phyloP scores from a whole-genome alignment of 92 coral and sea anemone species.

The Diadumene lineata region DNA sequence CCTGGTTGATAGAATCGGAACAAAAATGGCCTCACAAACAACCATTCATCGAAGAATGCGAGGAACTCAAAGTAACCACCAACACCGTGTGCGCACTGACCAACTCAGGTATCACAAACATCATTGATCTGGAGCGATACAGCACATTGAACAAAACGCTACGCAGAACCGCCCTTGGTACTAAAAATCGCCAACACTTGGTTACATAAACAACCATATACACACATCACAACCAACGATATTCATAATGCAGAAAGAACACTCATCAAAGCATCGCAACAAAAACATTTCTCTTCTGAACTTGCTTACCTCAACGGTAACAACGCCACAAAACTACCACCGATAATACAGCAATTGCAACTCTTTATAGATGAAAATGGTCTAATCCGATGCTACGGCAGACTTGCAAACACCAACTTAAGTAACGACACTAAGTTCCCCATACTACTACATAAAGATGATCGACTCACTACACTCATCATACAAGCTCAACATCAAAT shows the following conservation, averaged over 20 bases:
- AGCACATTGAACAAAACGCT: slow-evolving; percentile 42
- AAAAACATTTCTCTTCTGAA: slow-evolving; percentile 13
- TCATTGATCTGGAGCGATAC: slow-evolving; percentile 30
- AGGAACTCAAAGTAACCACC: background rate
- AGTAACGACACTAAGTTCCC: slow-evolving; percentile 44
- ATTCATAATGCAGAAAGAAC: no score
- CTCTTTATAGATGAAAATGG: slow-evolving; percentile 28
- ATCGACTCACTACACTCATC: slow-evolving; percentile 30
- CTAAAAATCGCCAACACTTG: no score
- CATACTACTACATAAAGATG: slow-evolving; percentile 34
- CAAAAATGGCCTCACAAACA: slow-evolving; percentile 31
- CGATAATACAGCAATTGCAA: slow-evolving; percentile 16
- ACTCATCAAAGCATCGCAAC: slow-evolving; percentile 33
- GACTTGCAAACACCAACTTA: slow-evolving; percentile 31
- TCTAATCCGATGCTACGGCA: slow-evolving; percentile 37
- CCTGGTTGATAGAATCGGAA: slow-evolving; percentile 35
- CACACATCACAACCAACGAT: no score
- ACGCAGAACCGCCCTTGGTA: slow-evolving; percentile 19
- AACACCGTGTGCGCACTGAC: background rate
- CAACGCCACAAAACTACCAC: slow-evolving; percentile 1
- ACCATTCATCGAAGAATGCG: slow-evolving; percentile 1
- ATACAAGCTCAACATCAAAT: slow-evolving; percentile 13
- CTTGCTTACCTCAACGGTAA: background rate
- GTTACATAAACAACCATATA: no score
- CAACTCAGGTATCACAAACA: slow-evolving; percentile 19